Percentiles rank a stretch among this genome's conserved stretches.
These are phyloP conservation scores for Drosophila aff. DNA, from an alignment of 1,140 invertebrate genomes.

Conservation along the genomic window DNA sequence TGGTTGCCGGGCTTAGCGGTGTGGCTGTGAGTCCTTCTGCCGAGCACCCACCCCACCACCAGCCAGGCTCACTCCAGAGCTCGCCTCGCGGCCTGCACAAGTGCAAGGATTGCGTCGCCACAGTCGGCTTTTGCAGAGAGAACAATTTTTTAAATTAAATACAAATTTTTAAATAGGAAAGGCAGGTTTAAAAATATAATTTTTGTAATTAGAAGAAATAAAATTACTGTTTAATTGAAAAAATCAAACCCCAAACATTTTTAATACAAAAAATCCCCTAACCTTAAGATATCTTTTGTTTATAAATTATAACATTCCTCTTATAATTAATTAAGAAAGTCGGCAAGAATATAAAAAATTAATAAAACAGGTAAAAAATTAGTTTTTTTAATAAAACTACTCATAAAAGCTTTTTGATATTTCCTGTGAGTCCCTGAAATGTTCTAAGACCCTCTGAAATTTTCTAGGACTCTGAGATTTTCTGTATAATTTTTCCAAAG, in stretches of 20 bases:
- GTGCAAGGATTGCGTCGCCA: constrained; percentile 83
- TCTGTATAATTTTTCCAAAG: not conserved
- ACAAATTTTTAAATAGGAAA: not conserved
- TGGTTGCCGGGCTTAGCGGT: constrained; percentile 62
- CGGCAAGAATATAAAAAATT: too few relatives aligned
- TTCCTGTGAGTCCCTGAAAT: not conserved
- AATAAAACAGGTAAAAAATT: not conserved
- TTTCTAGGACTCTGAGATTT: not conserved
- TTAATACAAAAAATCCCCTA: too few relatives aligned
- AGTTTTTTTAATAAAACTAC: not conserved
- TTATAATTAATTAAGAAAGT: too few relatives aligned
- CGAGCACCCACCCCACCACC: constrained; percentile 4
- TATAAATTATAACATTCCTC: too few relatives aligned
- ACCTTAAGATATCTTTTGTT: too few relatives aligned
- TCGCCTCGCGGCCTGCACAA: constrained; percentile 70
- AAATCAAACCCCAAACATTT: too few relatives aligned
- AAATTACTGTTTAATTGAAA: too few relatives aligned
- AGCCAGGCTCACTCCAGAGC: constrained; percentile 8
- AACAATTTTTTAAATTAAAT: not conserved
- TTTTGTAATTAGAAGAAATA: too few relatives aligned
- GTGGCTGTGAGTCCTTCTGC: constrained; percentile 46
- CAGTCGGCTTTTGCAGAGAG: constrained; percentile 36
- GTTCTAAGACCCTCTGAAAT: not conserved
- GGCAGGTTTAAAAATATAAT: not conserved
- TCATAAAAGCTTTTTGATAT: not conserved